A percentile compares a stretch with the other conserved stretches of the same genome.
These are phyloP conservation scores for Prunella himalayana DNA, from an alignment of 2,113 vertebrate genomes.

Conservation along the genomic window DNA sequence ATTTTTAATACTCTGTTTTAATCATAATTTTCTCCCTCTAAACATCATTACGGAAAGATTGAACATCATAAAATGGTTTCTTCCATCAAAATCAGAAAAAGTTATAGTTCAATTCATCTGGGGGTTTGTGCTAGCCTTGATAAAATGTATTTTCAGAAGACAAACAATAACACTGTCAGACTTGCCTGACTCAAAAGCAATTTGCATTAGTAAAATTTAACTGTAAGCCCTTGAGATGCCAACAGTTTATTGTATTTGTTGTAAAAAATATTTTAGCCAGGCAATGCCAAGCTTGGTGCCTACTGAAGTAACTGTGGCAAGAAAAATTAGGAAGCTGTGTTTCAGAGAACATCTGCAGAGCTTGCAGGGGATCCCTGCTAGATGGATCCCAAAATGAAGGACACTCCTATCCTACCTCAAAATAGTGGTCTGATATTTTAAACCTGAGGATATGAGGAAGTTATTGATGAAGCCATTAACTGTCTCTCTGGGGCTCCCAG, in stretches of 20 bases:
- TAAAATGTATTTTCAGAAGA: not conserved
- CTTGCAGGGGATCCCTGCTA: not conserved
- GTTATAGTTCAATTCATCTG: not conserved
- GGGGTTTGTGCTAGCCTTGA: not conserved
- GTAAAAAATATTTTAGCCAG: not conserved
- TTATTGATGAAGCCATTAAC: not conserved
- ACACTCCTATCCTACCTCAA: not conserved
- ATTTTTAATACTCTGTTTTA: not conserved
- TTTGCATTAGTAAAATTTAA: not conserved
- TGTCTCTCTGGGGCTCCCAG: not conserved
- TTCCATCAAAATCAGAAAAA: not conserved
- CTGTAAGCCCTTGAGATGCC: not conserved
- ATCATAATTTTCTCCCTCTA: not conserved
- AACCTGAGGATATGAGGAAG: not conserved
- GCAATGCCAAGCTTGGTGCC: not conserved
- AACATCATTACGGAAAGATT: not conserved
- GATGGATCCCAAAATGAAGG: not conserved
- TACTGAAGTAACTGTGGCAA: not conserved
- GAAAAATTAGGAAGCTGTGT: not conserved
- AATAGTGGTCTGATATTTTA: not conserved
- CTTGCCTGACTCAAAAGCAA: not conserved
- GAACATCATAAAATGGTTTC: not conserved
- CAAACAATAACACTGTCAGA: not conserved
- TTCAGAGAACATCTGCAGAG: not conserved
- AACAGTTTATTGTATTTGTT: not conserved